A percentile compares a stretch with the other conserved stretches of the same genome.
These are phyloP conservation scores for Cetonia aurata DNA, from an alignment of 2,888 invertebrate species.

Conservation along the genomic window DNA sequence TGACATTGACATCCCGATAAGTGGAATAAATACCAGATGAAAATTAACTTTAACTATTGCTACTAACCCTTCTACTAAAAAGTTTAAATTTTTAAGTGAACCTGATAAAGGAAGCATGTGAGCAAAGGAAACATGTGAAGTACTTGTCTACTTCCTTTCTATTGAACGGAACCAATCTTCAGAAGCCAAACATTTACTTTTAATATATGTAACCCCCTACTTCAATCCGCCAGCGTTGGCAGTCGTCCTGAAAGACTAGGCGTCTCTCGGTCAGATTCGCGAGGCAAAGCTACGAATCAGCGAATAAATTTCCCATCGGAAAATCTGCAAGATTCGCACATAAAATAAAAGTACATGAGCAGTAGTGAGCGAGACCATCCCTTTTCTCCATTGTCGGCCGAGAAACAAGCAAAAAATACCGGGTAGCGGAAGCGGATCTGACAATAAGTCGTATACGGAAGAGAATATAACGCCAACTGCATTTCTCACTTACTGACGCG, in stretches of 20 bases:
- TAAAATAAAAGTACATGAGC: constrained; percentile 14
- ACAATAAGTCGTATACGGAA: constrained; percentile 23
- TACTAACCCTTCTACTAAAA: too few relatives aligned
- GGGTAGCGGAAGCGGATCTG: constrained; percentile 3
- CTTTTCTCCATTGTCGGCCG: background rate
- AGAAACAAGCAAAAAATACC: constrained; percentile 14
- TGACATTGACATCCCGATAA: too few relatives aligned
- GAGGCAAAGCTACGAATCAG: constrained; percentile 3
- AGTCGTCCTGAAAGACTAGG: background rate
- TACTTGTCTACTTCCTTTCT: background rate
- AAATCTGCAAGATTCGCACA: constrained; percentile 34
- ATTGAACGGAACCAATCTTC: background rate
- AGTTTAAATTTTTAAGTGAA: too few relatives aligned
- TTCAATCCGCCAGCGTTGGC: background rate
- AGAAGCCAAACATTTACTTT: constrained; percentile 5
- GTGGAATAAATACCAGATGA: too few relatives aligned
- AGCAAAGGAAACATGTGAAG: too few relatives aligned
- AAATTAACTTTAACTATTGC: too few relatives aligned
- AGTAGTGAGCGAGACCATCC: background rate
- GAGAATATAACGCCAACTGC: constrained; percentile 52
- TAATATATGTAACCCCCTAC: constrained; percentile 4
- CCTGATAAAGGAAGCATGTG: too few relatives aligned
- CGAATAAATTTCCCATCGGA: constrained; percentile 21
- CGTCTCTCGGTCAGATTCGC: background rate
- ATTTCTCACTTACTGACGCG: constrained; percentile 50